A percentile compares a stretch with the other conserved stretches of the same genome.
Conservation (phyloP, 2,888 invertebrate species). For the Mesochorus sp. region DNA sequence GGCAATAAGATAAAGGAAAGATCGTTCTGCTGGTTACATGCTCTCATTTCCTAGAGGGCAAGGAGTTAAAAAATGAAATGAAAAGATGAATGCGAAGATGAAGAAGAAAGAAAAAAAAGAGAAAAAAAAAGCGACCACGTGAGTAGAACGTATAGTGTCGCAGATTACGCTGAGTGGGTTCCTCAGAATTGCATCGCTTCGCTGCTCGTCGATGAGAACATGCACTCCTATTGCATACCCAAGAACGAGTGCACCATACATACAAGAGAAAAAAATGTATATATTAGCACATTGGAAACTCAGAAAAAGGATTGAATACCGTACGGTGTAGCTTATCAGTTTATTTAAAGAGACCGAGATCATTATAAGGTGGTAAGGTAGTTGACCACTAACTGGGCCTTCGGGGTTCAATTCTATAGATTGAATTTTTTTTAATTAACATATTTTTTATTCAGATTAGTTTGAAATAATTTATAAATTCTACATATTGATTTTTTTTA, state of each 20-base stretch:
- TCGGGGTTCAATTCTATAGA: too few relatives aligned
- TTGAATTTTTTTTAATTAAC: too few relatives aligned
- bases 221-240: slow-evolving; percentile 54
- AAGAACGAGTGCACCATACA: slow-evolving; percentile 35
- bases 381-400: too few relatives aligned
- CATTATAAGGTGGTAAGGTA: too few relatives aligned
- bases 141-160: slow-evolving; percentile 60
- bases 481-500: too few relatives aligned
- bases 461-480: too few relatives aligned
- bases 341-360: not conserved
- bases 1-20: slow-evolving; percentile 56
- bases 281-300: slow-evolving; percentile 20
- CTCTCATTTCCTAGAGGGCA: slow-evolving; percentile 41
- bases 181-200: slow-evolving; percentile 72
- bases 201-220: slow-evolving; percentile 55
- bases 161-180: slow-evolving; percentile 76
- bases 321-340: not conserved
- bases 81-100: slow-evolving; percentile 13
- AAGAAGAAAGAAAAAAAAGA: slow-evolving; percentile 19
- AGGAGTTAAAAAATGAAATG: slow-evolving; percentile 1
- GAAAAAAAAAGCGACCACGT: slow-evolving; percentile 23
- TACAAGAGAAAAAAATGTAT: slow-evolving; percentile 48
- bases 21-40: slow-evolving; percentile 41
- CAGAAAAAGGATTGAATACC: not conserved
- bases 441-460: too few relatives aligned